phyloP scores from a whole-genome alignment of 1,140 invertebrate genomes.

The Hylaeus anthracinus region DNA sequence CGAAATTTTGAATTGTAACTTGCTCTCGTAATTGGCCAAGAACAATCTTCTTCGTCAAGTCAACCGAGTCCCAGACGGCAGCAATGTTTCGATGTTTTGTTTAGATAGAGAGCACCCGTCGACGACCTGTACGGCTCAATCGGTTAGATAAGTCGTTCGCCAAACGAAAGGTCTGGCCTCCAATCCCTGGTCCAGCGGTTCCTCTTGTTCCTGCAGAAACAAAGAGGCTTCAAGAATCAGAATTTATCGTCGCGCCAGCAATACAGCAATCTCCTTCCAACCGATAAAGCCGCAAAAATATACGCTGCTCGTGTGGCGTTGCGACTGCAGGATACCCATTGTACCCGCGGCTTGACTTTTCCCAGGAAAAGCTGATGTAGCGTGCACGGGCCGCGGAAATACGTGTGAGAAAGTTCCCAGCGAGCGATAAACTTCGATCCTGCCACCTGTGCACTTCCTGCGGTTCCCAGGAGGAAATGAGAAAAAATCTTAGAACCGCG shows the following conservation, averaged over 20 bases:
- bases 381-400: background rate
- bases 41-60: background rate
- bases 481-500: background rate
- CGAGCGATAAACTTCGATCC: constrained; percentile 18
- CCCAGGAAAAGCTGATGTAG: background rate
- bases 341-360: constrained; percentile 3
- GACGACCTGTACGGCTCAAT: background rate
- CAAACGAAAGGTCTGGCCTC: background rate
- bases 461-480: background rate
- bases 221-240: background rate
- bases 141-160: background rate
- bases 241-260: constrained; percentile 16
- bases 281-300: constrained; percentile 13
- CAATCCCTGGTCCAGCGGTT: too few relatives aligned
- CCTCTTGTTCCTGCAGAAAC: background rate
- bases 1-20: too few relatives aligned
- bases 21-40: too few relatives aligned
- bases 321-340: background rate
- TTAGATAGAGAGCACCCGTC: too few relatives aligned
- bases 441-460: constrained; percentile 20
- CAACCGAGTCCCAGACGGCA: background rate
- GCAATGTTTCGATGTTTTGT: too few relatives aligned
- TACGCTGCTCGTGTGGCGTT: background rate
- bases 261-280: background rate
- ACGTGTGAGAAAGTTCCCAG: constrained; percentile 26